A percentile compares a stretch with the other conserved stretches of the same genome.
phyloP scores from a whole-genome alignment of 1,140 invertebrate genomes.

The Pemphigus obesinymphae region DNA sequence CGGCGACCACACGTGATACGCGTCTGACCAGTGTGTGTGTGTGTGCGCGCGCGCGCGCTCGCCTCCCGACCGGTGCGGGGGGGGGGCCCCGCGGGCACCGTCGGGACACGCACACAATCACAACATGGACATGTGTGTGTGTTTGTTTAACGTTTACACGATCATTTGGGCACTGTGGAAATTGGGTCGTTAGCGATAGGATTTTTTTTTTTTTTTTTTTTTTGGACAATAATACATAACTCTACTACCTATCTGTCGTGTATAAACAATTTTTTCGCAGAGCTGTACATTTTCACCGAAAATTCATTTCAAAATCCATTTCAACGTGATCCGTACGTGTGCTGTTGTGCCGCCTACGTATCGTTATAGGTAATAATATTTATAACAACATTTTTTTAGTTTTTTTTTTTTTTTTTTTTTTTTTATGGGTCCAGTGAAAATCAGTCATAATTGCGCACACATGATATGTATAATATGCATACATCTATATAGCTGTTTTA shows the following conservation, averaged over 20 bases:
- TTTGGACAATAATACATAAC: slow-evolving; percentile 2
- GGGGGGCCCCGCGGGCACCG: not conserved
- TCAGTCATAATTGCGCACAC: not conserved
- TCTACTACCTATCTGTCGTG: no score
- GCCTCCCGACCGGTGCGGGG: not conserved
- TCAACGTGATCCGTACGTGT: not conserved
- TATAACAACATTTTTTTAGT: no score
- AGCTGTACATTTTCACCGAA: no score
- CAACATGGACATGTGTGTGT: not conserved
- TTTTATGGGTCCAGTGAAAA: not conserved
- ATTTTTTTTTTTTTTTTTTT: slow-evolving; percentile 8
- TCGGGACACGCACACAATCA: not conserved
- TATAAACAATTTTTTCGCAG: no score
- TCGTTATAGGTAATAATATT: no score
- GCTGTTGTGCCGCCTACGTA: no score
- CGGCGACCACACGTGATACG: slow-evolving; percentile 37
- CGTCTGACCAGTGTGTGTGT: slow-evolving; percentile 22
- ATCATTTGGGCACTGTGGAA: not conserved
- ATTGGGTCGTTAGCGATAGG: not conserved
- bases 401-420: no score
- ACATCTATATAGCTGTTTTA: not conserved
- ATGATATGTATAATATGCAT: not conserved
- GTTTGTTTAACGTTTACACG: slow-evolving; percentile 14
- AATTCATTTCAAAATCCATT: not conserved
- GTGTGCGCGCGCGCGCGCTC: not conserved